phyloP scores from a whole-genome alignment of 2,797 vertebrate genomes.

The Etheostoma nigrum region DNA sequence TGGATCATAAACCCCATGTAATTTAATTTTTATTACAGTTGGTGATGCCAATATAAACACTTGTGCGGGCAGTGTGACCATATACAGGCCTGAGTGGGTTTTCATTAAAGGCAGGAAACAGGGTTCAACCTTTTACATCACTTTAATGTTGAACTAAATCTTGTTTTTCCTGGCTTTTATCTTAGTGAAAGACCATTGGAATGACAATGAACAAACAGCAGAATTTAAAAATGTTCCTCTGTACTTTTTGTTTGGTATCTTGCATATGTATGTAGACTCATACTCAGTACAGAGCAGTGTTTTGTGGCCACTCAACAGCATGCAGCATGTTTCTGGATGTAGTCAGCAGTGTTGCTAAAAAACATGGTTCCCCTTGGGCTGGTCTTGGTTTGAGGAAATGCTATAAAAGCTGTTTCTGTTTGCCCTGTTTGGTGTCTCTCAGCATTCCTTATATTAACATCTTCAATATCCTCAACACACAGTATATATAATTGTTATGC shows the following conservation, averaged over 20 bases:
- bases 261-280: slow-evolving; percentile 10
- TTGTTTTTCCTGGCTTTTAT: background rate
- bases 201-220: background rate
- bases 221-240: background rate
- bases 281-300: background rate
- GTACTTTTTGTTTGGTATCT: background rate
- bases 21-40: slow-evolving; percentile 45
- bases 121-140: background rate
- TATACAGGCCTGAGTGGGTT: slow-evolving; percentile 24
- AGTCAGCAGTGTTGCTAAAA: slow-evolving; percentile 13
- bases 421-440: background rate
- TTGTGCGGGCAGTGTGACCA: slow-evolving; percentile 21
- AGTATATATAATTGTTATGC: background rate
- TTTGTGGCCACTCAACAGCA: slow-evolving; percentile 23
- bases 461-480: background rate
- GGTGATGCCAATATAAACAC: slow-evolving; percentile 38
- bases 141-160: background rate
- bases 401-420: slow-evolving; percentile 10
- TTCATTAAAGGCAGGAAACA: slow-evolving; percentile 17
- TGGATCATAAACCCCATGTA: slow-evolving; percentile 43
- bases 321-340: slow-evolving; percentile 20
- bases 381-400: background rate
- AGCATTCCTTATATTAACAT: background rate
- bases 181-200: background rate
- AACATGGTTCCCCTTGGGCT: background rate